Evolutionary conservation across 2,888 invertebrate species (phyloP).

Genomic region (Tipula vernalis): DNA sequence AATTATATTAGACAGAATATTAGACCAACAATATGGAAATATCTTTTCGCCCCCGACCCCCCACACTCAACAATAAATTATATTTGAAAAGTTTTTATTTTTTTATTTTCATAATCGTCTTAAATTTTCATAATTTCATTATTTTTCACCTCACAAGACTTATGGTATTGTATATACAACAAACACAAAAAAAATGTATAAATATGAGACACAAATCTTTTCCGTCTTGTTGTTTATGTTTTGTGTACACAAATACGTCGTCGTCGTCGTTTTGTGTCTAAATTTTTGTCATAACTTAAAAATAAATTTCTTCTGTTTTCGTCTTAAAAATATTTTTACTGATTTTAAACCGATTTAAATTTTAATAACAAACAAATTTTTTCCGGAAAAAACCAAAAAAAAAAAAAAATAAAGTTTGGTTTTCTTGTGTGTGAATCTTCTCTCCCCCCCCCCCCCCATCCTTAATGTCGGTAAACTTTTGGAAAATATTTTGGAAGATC

Average conservation of each 20-base stretch:
- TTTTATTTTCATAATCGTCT: background rate
- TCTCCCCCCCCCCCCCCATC: background rate
- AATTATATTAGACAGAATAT: too few relatives aligned
- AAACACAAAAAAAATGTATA: background rate
- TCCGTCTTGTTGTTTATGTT: background rate
- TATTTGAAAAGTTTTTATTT: background rate
- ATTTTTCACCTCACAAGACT: background rate
- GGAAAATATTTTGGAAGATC: background rate
- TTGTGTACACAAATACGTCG: background rate
- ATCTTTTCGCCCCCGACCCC: background rate
- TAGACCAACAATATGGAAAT: background rate
- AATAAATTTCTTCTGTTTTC: background rate
- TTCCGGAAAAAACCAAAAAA: background rate
- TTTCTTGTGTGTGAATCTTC: background rate
- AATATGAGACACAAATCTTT: background rate
- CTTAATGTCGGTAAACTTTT: background rate
- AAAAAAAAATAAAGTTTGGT: background rate
- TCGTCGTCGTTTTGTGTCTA: background rate
- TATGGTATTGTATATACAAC: background rate
- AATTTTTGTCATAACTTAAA: background rate
- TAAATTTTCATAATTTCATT: background rate
- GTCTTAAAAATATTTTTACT: background rate
- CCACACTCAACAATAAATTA: background rate
- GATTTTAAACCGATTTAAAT: background rate
- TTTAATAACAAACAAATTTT: background rate